phyloP scores from a whole-genome alignment of 2,888 invertebrate genomes.

The Zele albiditarsus region DNA sequence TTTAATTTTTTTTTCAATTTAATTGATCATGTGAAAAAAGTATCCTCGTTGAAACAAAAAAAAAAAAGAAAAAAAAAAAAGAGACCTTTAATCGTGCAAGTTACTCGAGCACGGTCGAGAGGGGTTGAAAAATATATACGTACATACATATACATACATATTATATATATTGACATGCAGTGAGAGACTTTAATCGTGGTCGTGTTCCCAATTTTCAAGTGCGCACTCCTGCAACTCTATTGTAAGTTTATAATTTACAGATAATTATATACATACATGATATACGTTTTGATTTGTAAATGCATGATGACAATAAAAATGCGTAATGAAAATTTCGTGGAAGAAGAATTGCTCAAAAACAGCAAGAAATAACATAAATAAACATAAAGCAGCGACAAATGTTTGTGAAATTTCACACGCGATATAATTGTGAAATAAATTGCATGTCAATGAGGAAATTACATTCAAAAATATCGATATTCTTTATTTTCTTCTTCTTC shows the following conservation, averaged over 20 bases:
- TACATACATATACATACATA: not conserved
- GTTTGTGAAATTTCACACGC: not conserved
- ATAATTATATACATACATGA: no score
- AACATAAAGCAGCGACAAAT: not conserved
- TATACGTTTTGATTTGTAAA: no score
- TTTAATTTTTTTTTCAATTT: no score
- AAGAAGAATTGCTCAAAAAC: not conserved
- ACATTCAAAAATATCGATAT: not conserved
- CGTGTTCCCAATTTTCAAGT: no score
- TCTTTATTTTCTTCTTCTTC: not conserved
- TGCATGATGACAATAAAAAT: no score
- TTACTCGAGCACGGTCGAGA: not conserved
- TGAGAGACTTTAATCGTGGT: no score
- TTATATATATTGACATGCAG: no score
- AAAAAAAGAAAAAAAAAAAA: not conserved
- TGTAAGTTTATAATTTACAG: no score
- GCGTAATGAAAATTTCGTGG: not conserved
- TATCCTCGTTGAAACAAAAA: not conserved
- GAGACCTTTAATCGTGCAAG: slow-evolving; percentile 19
- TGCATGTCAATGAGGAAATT: not conserved
- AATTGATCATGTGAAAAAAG: not conserved
- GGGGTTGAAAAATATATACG: not conserved
- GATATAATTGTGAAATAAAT: not conserved
- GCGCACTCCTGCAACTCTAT: no score
- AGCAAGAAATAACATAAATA: not conserved